Base-by-base conservation (phyloP, 2,797 vertebrate genomes). In the Muscicapa striata region DNA sequence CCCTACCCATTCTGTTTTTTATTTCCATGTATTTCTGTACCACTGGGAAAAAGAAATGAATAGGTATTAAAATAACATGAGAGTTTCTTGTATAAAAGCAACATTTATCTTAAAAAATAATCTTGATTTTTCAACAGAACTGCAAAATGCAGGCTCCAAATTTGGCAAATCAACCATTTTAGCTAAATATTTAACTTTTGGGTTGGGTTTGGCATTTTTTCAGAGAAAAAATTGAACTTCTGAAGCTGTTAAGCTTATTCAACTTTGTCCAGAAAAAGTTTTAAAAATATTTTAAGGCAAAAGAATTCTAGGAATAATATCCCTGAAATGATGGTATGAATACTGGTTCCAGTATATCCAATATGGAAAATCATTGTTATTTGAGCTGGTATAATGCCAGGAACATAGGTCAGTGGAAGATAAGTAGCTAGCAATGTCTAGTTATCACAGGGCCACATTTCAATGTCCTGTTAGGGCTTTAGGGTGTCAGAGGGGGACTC, bases 21-120 rank as follows among this genome's bases (percentile, higher is more conserved):
- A 83, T 94, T 94, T 95, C 74, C 32, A 32, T 61, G 13, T 68
- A n/a, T 93, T 92, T 89, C 38, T 92, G 22, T 67, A 73, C 45
- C 20, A 55, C 29, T 79, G 46, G 34, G 81, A 80, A 94, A 67
- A 6, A 78, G 43, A 79, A 94, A 84, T 87, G 4, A 84, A 81
- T 83, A 67, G 24, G 18, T 66, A 62, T 75, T 82, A 73, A 84
- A 95, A 89, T 78, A 84, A 59, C 57, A 62, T 14, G 19, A 79
- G 10, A 64, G 1, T 34, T 74, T 77, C 30, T 64, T 54, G 26
- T 63, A 46, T 36, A 88, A 87, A 87, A 52, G 12, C 3, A 72
- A 68, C 49, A 70, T 46, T 77, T 40, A 49, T 73, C 17, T 84
- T 58, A 46, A 91, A 58, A 75, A 49, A 23, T 34, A 45, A 17